Percentiles rank a stretch among this genome's conserved stretches.
These are phyloP conservation scores for Oophaga sylvatica DNA, from an alignment of 2,797 vertebrate genomes.

Conservation along the genomic window DNA sequence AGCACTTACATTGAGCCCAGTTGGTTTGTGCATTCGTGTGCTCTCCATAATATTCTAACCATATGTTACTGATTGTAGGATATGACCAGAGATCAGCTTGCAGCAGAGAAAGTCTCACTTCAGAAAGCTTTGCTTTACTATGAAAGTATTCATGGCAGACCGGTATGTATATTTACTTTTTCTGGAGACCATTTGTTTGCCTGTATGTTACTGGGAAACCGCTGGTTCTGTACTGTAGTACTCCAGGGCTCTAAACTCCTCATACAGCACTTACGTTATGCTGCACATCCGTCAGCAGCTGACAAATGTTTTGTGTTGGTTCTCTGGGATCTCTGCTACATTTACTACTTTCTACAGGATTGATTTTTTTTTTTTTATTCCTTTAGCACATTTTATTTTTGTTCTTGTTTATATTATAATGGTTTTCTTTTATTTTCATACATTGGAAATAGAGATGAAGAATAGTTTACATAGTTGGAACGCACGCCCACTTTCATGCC, in stretches of 20 bases:
- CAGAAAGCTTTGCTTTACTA: conserved; percentile 94
- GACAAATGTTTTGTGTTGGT: too few relatives aligned
- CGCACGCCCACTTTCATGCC: not conserved
- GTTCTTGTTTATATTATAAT: too few relatives aligned
- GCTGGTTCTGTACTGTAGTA: too few relatives aligned
- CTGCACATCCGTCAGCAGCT: too few relatives aligned
- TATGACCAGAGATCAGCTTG: conserved; percentile 97
- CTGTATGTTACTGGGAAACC: too few relatives aligned
- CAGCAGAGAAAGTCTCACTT: conserved; percentile 90
- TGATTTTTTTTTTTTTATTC: too few relatives aligned
- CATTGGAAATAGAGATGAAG: too few relatives aligned
- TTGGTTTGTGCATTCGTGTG: not conserved
- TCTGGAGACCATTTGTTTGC: not conserved
- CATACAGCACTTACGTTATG: too few relatives aligned
- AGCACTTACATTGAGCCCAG: not conserved
- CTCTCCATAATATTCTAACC: not conserved
- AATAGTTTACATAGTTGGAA: not conserved
- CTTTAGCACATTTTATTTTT: too few relatives aligned
- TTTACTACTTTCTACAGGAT: too few relatives aligned
- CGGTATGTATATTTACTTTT: conserved; percentile 78
- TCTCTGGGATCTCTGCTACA: too few relatives aligned
- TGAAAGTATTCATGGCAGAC: conserved; percentile 94
- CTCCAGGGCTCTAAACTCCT: too few relatives aligned
- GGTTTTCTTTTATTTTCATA: not conserved
- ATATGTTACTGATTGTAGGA: conserved; percentile 77